These are phyloP conservation scores for Leptothorax acervorum DNA, from an alignment of 2,888 invertebrate species.

Conservation along the genomic window DNA sequence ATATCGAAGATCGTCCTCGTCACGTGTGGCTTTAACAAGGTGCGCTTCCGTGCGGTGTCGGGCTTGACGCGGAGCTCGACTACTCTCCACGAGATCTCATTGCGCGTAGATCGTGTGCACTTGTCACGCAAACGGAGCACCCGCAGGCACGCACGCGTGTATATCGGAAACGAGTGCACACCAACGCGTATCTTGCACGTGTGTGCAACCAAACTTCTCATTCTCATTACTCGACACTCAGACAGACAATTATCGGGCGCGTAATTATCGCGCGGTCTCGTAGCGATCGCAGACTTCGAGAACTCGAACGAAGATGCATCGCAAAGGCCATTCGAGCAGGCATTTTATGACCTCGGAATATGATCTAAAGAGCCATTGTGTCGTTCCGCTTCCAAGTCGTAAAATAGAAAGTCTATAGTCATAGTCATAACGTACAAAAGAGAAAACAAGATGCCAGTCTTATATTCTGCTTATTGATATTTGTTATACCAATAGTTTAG, in stretches of 20 bases:
- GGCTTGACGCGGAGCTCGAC: constrained; percentile 27
- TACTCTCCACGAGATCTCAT: constrained; percentile 48
- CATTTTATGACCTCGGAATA: not conserved
- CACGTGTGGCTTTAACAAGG: constrained; percentile 31
- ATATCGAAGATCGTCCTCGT: constrained; percentile 4
- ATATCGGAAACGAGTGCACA: not conserved
- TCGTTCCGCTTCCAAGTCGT: not conserved
- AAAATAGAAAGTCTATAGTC: not conserved
- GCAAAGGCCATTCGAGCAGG: not conserved
- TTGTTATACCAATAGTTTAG: not conserved
- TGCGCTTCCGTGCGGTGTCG: constrained; percentile 13
- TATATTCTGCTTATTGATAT: not conserved
- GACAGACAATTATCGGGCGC: constrained; percentile 29
- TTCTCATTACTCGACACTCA: constrained; percentile 28
- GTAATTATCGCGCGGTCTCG: constrained; percentile 9
- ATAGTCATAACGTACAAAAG: not conserved
- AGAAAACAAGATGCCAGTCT: not conserved
- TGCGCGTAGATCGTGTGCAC: constrained; percentile 18
- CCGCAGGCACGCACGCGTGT: not conserved
- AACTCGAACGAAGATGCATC: not conserved
- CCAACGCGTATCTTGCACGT: not conserved
- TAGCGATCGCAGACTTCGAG: not conserved
- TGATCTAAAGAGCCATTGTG: not conserved
- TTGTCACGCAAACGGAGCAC: constrained; percentile 31
- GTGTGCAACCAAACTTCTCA: constrained; percentile 31